phyloP scores from a whole-genome alignment of 2,888 invertebrate genomes.

The Gastracanthus pulcherrimus region DNA sequence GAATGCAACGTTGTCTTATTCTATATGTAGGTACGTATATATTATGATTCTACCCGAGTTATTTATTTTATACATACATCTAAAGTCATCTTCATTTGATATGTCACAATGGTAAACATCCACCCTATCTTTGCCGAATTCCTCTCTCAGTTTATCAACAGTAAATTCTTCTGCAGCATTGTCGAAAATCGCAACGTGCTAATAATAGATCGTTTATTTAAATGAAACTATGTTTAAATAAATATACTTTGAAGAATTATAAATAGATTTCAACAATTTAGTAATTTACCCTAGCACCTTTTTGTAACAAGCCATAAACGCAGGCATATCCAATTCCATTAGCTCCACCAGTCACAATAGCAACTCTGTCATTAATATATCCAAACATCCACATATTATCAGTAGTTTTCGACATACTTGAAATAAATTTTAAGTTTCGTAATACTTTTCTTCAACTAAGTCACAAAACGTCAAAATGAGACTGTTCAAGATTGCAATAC shows the following conservation, averaged over 20 bases:
- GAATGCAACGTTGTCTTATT: too few species aligned
- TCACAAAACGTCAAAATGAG: neutral
- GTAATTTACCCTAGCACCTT: slow-evolving; percentile 22
- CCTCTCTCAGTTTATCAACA: slow-evolving; percentile 1
- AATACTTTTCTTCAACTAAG: neutral
- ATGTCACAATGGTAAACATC: slow-evolving; percentile 39
- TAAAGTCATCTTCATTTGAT: slow-evolving; percentile 2
- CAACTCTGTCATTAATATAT: slow-evolving; percentile 33
- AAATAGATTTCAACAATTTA: too few species aligned
- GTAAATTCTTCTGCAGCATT: neutral
- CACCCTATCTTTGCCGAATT: neutral
- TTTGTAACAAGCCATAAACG: slow-evolving; percentile 7
- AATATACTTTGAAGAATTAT: neutral
- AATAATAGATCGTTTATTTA: neutral
- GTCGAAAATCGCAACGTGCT: slow-evolving; percentile 44
- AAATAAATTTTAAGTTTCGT: neutral
- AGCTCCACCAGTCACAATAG: slow-evolving; percentile 33
- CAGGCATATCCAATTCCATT: slow-evolving; percentile 30
- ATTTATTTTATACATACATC: too few species aligned
- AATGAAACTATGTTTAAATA: neutral
- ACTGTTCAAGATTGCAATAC: neutral
- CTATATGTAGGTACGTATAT: too few species aligned
- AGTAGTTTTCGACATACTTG: neutral
- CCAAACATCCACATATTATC: too few species aligned
- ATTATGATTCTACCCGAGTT: too few species aligned